These are phyloP conservation scores for Parnassius orleans DNA, from an alignment of 2,888 invertebrate genomes.

Conservation along the genomic window DNA sequence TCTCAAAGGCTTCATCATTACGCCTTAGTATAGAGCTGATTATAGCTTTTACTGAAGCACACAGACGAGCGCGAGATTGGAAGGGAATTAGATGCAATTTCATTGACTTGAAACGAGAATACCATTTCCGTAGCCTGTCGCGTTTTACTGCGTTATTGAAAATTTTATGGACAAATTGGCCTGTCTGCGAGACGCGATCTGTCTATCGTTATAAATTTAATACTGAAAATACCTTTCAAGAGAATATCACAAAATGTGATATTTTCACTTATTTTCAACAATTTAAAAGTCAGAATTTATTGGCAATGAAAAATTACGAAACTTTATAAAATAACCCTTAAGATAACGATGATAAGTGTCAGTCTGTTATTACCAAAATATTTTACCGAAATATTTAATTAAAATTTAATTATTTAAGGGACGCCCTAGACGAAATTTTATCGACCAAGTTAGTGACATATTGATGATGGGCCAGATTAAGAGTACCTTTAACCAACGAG, in stretches of 20 bases:
- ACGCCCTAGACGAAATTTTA: no score
- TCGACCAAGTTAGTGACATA: no score
- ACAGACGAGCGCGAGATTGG: constrained; percentile 47
- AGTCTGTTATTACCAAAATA: no score
- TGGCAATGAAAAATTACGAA: no score
- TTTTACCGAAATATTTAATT: no score
- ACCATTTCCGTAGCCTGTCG: constrained; percentile 44
- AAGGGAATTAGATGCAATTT: constrained; percentile 66
- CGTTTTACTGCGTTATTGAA: constrained; percentile 52
- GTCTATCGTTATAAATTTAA: constrained; percentile 19
- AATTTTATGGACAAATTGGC: constrained; percentile 49
- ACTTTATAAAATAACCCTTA: no score
- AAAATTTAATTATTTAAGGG: no score
- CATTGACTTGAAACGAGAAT: constrained; percentile 60
- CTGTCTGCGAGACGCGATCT: constrained; percentile 23
- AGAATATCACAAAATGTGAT: constrained; percentile 3
- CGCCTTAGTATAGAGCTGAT: constrained; percentile 1
- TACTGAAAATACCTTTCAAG: constrained; percentile 4
- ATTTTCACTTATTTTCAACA: no score
- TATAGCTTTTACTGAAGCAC: constrained; percentile 29
- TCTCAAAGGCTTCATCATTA: constrained; percentile 22
- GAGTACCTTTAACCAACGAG: no score
- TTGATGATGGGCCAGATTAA: no score
- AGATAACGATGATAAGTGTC: no score
- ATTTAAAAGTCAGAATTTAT: no score